Conservation (phyloP, 2,797 vertebrate genomes). For the Salmo trutta region DNA sequence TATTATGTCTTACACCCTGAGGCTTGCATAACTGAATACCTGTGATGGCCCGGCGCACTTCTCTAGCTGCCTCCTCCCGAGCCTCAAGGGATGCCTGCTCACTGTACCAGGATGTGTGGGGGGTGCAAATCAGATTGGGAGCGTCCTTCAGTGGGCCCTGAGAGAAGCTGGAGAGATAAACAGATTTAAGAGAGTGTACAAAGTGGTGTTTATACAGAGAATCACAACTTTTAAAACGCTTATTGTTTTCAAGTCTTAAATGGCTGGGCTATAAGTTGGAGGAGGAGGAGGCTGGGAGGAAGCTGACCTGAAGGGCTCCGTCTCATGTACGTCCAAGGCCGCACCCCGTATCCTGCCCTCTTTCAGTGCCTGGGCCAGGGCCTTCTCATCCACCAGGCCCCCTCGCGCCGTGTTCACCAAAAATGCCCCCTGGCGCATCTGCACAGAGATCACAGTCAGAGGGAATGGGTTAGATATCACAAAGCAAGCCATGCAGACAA, state of each 20-base stretch:
- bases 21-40: constrained; percentile 52
- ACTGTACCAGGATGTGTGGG: constrained; percentile 84
- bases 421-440: constrained; percentile 85
- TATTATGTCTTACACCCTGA: constrained; percentile 12
- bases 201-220: not conserved
- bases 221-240: not conserved
- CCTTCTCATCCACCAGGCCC: constrained; percentile 82
- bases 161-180: constrained; percentile 68
- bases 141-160: constrained; percentile 82
- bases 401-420: constrained; percentile 84
- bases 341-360: constrained; percentile 83
- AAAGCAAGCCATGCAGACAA: not conserved
- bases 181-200: not conserved
- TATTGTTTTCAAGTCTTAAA: not conserved
- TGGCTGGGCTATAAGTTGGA: not conserved
- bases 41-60: constrained; percentile 83
- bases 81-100: constrained; percentile 83
- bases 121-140: constrained; percentile 83
- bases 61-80: constrained; percentile 81
- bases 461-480: no score
- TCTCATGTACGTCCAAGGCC: constrained; percentile 80
- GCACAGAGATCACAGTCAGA: not conserved
- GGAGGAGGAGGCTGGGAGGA: not conserved
- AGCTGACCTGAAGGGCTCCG: constrained; percentile 80
- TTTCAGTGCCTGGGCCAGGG: constrained; percentile 81